Evolutionary conservation across 2,888 invertebrate genomes (phyloP).

Genomic region (Archaeoteleia sp.): DNA sequence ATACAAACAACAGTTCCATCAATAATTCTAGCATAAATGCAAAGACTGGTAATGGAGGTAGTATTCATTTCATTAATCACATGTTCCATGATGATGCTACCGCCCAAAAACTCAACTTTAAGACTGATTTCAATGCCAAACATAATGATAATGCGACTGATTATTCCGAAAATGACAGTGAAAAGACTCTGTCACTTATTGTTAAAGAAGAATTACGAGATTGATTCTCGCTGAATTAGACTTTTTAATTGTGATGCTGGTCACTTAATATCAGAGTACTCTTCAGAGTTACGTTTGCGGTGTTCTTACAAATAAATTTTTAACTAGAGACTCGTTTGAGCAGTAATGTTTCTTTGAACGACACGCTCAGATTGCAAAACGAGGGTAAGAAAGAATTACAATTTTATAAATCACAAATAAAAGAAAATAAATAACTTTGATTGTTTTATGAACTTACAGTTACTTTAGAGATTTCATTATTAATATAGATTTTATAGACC

Average conservation of each 20-base stretch:
- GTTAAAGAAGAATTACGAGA: conserved; percentile 67
- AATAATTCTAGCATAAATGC: conserved; percentile 64
- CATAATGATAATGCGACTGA: conserved; percentile 66
- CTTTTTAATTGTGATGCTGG: conserved; percentile 38
- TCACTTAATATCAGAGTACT: conserved; percentile 48
- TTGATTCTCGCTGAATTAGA: conserved; percentile 60
- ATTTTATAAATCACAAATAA: too few relatives aligned
- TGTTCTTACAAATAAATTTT: not conserved
- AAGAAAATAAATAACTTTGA: too few relatives aligned
- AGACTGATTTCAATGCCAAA: conserved; percentile 74
- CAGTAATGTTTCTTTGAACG: too few relatives aligned
- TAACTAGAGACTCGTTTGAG: conserved; percentile 9
- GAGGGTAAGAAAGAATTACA: too few relatives aligned
- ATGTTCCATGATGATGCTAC: conserved; percentile 67
- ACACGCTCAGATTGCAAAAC: too few relatives aligned
- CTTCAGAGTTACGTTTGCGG: conserved; percentile 31
- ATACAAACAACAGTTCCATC: conserved; percentile 60
- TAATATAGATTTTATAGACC: too few relatives aligned
- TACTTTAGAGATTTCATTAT: too few relatives aligned
- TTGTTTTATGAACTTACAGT: too few relatives aligned
- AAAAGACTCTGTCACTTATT: conserved; percentile 59
- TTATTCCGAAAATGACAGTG: conserved; percentile 61
- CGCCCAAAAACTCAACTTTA: conserved; percentile 68
- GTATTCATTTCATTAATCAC: conserved; percentile 66
- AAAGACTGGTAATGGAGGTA: conserved; percentile 72